Base-by-base conservation (phyloP, 2,113 vertebrate genomes). In the Brachionichthys hirsutus region DNA sequence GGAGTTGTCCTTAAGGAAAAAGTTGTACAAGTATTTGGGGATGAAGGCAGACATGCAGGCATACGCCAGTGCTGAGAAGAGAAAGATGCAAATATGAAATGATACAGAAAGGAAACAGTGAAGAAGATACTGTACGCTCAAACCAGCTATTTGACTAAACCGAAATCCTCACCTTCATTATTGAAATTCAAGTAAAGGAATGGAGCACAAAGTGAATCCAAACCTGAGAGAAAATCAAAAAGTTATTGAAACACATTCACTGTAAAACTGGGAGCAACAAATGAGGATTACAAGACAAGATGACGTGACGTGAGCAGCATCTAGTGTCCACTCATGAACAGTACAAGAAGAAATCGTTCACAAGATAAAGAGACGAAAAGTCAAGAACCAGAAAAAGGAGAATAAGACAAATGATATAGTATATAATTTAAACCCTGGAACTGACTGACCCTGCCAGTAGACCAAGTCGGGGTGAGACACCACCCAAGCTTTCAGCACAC, bases 21-120 rank as follows among this genome's bases (percentile, higher is more conserved):
- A 99, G 86, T 99, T 98, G 89, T 97, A 98, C 52, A 99, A 90
- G 79, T 99, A 99, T 85, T 99, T 99, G 5, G 97, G 97, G 76
- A 99, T 98, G 87, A 99, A 99, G 73, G 97, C 95, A 73, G 97
- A 99, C 97, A 99, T 99, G 65, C 97, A 99, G 2, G 97, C 93
- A 68, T 98, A 99, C 0, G 97, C 97, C 70, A 99, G 88, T 14
- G 96, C 97, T 99, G 70, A 38, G 78, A 59, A 48, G 30, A 79
- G 47, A 53, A 36, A 72, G 8, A 8, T 30, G 8, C 24, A 30
- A 30, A 30, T 30, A 30, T 30, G 24, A 30, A 30, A 30, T 8
- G 8, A 30, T 8, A n/a, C n/a, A n/a, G n/a, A n/a, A n/a, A 30
- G 24, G 24, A 30, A 30, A 8, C 24, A 30, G 24, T 4, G 24